Evolutionary conservation across 1,140 invertebrate species (phyloP), one percentile per base, ranked within the genome.

Genomic region (Vanessa tameamea): DNA sequence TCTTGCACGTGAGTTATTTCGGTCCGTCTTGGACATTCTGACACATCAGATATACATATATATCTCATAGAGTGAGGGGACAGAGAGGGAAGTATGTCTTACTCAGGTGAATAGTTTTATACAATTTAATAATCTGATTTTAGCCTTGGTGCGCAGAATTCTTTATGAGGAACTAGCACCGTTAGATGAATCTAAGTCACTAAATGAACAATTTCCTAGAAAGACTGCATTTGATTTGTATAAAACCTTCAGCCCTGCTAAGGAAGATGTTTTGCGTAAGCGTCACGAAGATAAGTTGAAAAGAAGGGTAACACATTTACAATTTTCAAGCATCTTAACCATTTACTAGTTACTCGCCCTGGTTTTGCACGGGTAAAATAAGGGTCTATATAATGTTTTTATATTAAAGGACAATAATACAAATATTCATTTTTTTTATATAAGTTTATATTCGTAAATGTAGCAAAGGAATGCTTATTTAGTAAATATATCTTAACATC

Each of bases 191-290:
- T 51, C 66, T 4, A 84, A 83, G 13, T 50, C 70, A 23, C 5
- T 67, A 14, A 59, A 73, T 50, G 73, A 78, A 9, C 73, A 84
- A 13, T n/a, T 68, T 2, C 72, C 68, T 0, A 50, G 65, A 8
- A 81, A 81, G 43, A 87, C 86, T 16, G 88, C 90, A 14, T 92
- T 85, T 51, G 87, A 92, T 63, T 77, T 75, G 8, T 92, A 90
- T 67, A 92, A 90, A 48, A 73, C 82, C 13, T 89, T 75, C 61
- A 92, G 90, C 69, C 78, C 72, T 1, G 73, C 82, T 0, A 84
- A 73, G 70, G 85, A 90, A 76, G 80, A 90, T 64, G 76, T 90
- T 37, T 80, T 66, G 70, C 59, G 71, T n/a, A 74, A 72, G 26
- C 78, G 84, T 31, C 65, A 76, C 4, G 82, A 86, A 59, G 82